Conservation (phyloP, 30 jellyfish, hydroid and myxozoan genomes). For the Hydra vulgaris region DNA sequence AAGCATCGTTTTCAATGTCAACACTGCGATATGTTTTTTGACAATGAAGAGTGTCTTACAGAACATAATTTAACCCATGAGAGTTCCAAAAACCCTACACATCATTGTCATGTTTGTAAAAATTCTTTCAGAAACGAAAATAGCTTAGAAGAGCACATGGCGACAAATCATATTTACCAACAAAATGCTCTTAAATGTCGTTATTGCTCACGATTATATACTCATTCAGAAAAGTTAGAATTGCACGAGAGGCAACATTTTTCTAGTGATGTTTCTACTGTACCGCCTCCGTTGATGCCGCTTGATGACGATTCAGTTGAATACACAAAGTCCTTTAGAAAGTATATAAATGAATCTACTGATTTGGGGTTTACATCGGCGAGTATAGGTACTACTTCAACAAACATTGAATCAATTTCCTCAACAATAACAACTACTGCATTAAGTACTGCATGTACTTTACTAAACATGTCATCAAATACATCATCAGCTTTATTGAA, state of each 20-base stretch:
- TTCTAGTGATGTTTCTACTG: background rate
- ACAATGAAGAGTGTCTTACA: background rate
- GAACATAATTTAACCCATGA: slow-evolving; percentile 4
- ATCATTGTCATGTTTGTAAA: background rate
- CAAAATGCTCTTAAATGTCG: slow-evolving; percentile 25
- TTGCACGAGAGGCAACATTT: slow-evolving; percentile 29
- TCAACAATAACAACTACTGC: too few relatives aligned
- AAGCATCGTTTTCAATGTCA: slow-evolving; percentile 11
- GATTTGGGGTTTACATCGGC: background rate
- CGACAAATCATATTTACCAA: background rate
- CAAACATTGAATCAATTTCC: too few relatives aligned
- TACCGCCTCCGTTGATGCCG: slow-evolving; percentile 27
- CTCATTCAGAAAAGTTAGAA: slow-evolving; percentile 10
- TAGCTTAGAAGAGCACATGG: background rate
- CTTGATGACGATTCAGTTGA: slow-evolving; percentile 2
- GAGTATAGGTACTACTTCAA: background rate
- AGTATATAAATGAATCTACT: background rate
- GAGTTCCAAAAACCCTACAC: background rate
- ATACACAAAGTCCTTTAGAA: background rate
- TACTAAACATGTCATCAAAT: too few relatives aligned
- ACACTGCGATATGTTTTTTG: slow-evolving; percentile 11
- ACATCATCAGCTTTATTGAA: too few relatives aligned
- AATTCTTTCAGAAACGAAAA: slow-evolving; percentile 7
- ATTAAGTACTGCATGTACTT: too few relatives aligned
- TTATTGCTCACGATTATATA: slow-evolving; percentile 23